phyloP scores from a whole-genome alignment of 2,113 vertebrate species.

The Oryzias curvinotus region DNA sequence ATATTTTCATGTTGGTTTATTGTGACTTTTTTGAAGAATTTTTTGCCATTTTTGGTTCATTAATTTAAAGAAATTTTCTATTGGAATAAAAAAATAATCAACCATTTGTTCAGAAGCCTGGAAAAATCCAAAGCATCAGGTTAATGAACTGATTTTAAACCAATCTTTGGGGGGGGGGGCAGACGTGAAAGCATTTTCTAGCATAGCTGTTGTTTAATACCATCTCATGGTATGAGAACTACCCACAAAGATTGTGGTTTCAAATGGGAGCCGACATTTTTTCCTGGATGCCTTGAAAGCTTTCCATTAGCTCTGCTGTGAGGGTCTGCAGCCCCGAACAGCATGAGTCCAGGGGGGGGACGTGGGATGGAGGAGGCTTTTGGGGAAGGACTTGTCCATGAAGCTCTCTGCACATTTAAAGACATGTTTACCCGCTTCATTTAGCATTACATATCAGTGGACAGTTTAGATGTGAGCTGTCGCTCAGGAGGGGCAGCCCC shows the following conservation, averaged over 20 bases:
- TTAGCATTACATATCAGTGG: conserved; percentile 79
- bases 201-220: no score
- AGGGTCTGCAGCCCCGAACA: conserved; percentile 78
- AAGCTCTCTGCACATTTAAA: conserved; percentile 70
- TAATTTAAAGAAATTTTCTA: no score
- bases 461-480: conserved; percentile 61
- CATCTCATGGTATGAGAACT: no score
- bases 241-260: no score
- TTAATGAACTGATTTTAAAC: no score
- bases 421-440: conserved; percentile 78
- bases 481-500: conserved; percentile 49
- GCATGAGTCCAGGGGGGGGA: conserved; percentile 26
- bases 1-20: no score
- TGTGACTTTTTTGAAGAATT: no score
- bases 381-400: conserved; percentile 2
- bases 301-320: conserved; percentile 89
- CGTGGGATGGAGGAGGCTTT: background rate
- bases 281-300: conserved; percentile 87
- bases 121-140: no score
- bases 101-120: no score
- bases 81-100: no score
- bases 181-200: background rate
- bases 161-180: no score
- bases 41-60: no score
- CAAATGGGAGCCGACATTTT: conserved; percentile 85